These are phyloP conservation scores for Physeter macrocephalus DNA, from an alignment of 2,113 vertebrate species.

Conservation along the genomic window DNA sequence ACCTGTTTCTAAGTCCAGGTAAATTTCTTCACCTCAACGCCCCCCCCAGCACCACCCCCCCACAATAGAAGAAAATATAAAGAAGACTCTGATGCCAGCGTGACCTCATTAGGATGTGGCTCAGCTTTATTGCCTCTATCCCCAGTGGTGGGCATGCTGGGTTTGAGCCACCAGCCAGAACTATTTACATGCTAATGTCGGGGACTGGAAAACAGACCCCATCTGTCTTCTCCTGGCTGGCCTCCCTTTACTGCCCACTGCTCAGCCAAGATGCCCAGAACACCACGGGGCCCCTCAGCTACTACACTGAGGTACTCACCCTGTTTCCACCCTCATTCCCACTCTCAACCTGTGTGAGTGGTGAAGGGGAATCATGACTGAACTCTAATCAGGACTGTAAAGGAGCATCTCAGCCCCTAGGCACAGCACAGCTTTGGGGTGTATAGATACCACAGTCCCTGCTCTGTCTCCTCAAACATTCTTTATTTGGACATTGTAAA, in stretches of 20 bases:
- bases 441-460: not conserved
- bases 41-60: not conserved
- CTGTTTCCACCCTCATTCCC: not conserved
- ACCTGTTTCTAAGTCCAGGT: not conserved
- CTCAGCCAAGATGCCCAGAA: not conserved
- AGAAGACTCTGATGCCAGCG: not conserved
- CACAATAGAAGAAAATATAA: not conserved
- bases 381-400: not conserved
- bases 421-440: not conserved
- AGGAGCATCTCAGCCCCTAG: not conserved
- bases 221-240: not conserved
- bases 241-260: not conserved
- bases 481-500: constrained; percentile 2
- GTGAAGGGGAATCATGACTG: not conserved
- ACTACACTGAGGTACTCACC: not conserved
- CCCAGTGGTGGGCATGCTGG: not conserved
- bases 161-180: not conserved
- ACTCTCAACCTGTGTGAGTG: not conserved
- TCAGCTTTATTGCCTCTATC: not conserved
- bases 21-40: not conserved
- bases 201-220: constrained; percentile 11
- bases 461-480: not conserved
- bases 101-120: constrained; percentile 10
- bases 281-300: not conserved
- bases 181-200: constrained; percentile 37